Evolutionary conservation across 1,140 invertebrate genomes (phyloP).

Genomic region (Sycophaga agraensis): DNA sequence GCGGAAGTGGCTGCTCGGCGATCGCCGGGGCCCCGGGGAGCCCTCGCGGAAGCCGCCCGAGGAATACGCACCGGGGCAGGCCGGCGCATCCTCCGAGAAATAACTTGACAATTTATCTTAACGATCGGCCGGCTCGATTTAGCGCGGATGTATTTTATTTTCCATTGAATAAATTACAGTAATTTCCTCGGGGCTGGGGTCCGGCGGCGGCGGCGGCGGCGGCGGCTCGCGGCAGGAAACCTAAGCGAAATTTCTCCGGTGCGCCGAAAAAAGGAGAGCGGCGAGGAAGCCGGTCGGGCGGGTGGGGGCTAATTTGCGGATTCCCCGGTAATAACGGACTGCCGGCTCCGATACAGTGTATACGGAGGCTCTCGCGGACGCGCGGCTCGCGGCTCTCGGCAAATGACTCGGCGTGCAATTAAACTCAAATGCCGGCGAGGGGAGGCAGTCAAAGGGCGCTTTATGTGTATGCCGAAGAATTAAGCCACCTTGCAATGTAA

Average conservation of each 20-base stretch:
- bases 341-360: not conserved
- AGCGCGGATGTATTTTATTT: slow-evolving; percentile 12
- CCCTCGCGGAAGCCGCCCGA: too few relatives aligned
- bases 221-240: not conserved
- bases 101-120: slow-evolving; percentile 12
- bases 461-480: slow-evolving; percentile 15
- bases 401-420: slow-evolving; percentile 22
- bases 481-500: slow-evolving; percentile 23
- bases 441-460: not conserved
- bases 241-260: not conserved
- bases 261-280: not conserved
- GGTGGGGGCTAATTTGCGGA: slow-evolving; percentile 2
- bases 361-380: too few relatives aligned
- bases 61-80: too few relatives aligned
- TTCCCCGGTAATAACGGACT: slow-evolving; percentile 18
- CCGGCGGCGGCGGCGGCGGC: not conserved
- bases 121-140: slow-evolving; percentile 5
- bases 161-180: slow-evolving; percentile 15
- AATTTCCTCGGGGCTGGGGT: not conserved
- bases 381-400: not conserved
- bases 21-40: too few relatives aligned
- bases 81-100: not conserved
- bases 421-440: slow-evolving; percentile 18
- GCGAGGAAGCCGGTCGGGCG: not conserved
- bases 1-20: too few relatives aligned